Percentiles rank a stretch among this genome's conserved stretches.
phyloP scores from a whole-genome alignment of 1,140 invertebrate species.

The Melipona quadrifasciata region DNA sequence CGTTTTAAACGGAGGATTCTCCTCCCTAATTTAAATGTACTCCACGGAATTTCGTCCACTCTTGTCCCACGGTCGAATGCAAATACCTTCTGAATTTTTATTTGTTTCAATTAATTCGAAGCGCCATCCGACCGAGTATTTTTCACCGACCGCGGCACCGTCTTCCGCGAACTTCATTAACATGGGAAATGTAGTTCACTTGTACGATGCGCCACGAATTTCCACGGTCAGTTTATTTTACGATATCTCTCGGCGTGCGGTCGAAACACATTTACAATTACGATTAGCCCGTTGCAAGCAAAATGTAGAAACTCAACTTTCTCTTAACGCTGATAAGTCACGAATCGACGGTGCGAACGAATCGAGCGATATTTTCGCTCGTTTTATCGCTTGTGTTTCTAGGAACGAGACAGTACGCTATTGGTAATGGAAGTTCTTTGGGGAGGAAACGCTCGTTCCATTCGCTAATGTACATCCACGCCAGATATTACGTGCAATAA shows the following conservation, averaged over 20 bases:
- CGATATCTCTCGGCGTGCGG: neutral
- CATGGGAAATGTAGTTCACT: conserved; percentile 2
- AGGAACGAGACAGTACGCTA: too few relatives aligned
- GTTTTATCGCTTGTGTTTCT: neutral
- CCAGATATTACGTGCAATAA: conserved; percentile 7
- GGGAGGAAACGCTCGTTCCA: conserved; percentile 12
- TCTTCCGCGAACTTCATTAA: conserved; percentile 14
- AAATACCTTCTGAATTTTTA: conserved; percentile 35
- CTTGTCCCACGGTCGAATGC: neutral
- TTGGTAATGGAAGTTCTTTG: conserved; percentile 5
- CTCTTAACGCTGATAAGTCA: neutral
- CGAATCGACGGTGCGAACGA: neutral
- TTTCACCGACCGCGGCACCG: neutral
- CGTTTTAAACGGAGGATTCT: neutral
- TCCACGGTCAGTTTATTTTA: neutral
- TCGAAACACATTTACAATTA: neutral
- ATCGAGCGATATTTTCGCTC: neutral
- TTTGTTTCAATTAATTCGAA: conserved; percentile 16
- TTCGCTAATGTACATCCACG: conserved; percentile 15
- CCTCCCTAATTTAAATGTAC: conserved; percentile 6
- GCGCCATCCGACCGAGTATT: neutral
- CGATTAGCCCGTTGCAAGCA: neutral
- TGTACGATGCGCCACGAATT: neutral
- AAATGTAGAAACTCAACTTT: neutral
- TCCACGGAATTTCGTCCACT: neutral